Base-by-base conservation (phyloP, 2,113 vertebrate species). In the Rhinopithecus roxellana region DNA sequence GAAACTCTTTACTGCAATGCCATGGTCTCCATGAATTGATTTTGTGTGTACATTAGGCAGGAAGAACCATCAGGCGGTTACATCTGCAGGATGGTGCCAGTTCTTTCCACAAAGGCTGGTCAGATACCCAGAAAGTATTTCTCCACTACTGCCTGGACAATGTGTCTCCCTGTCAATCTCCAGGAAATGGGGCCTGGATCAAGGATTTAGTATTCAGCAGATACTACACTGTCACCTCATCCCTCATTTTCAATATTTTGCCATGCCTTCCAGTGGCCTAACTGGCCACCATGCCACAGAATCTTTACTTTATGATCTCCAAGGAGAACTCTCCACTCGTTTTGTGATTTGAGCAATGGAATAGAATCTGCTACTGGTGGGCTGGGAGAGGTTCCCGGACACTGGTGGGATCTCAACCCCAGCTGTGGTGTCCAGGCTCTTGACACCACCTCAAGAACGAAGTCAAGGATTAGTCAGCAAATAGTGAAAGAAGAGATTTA, bases 321-420 rank as follows among this genome's bases (percentile, higher is more conserved):
- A 40, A 22, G 67, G 69, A n/a, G n/a, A 38, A 38, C 69, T 20
- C 5, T 40, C 70, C 22, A 74, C 11, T 74, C 0, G 20, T 40
- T 72, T 61, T 61, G 35, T 72, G 38, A 74, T 74, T 74, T 74
- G 20, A 74, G 38, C 10, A 40, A 74, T 38, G 38, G 38, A 40
- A 40, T 74, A 40, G 59, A 61, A 61, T 61, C 59, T 27, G 59
- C 12, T 61, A 61, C 59, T 12, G 59, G 59, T 61, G 59, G 59
- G 59, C 25, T 5, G 10, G 4, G 4, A 1, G 10, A 61, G 10
- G 1, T 61, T 4, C 25, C 25, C 4, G 0, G 27, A 61, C 1
- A 12, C 59, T 27, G 25, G 4, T 5, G 25, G 25, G 10, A 61
- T 27, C 59, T 61, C 0, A 10, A 27, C 25, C 25, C 25, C 25